Percentiles rank a stretch among this genome's conserved stretches.
Conservation (phyloP, 2,888 invertebrate species). For the Parnassius orleans region DNA sequence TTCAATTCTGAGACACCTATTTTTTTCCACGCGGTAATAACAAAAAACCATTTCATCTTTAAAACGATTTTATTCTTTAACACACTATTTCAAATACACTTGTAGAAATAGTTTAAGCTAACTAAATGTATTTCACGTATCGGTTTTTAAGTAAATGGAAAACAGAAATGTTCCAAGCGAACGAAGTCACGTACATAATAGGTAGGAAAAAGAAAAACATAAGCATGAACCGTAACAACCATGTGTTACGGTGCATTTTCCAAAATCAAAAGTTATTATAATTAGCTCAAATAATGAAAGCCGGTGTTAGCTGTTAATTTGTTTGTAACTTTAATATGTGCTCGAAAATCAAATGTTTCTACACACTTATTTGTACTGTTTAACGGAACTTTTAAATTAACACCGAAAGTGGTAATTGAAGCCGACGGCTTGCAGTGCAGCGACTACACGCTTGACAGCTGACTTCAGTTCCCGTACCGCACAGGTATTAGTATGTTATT, state of each 20-base stretch:
- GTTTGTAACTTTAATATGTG: constrained; percentile 9
- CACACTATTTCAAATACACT: neutral
- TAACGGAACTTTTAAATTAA: constrained; percentile 21
- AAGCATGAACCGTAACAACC: neutral
- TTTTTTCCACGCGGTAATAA: too few species aligned
- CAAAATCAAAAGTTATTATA: constrained; percentile 3
- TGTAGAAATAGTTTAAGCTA: neutral
- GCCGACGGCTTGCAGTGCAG: too few species aligned
- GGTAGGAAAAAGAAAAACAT: neutral
- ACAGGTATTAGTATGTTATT: too few species aligned
- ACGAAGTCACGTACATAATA: too few species aligned
- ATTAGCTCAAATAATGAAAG: constrained; percentile 1
- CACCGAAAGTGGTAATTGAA: constrained; percentile 17
- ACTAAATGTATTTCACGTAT: neutral
- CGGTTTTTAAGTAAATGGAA: too few species aligned
- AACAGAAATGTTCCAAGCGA: too few species aligned
- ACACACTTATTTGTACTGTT: constrained; percentile 5
- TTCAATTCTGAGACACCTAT: too few species aligned
- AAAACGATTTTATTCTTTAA: neutral
- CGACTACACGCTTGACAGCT: too few species aligned
- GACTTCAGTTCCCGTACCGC: too few species aligned
- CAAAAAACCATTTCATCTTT: too few species aligned
- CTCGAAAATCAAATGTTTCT: neutral
- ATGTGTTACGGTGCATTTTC: neutral
- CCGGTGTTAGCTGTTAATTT: constrained; percentile 8